A percentile compares a stretch with the other conserved stretches of the same genome.
phyloP scores from a whole-genome alignment of 2,113 vertebrate genomes.

The Megaceryle torquata region DNA sequence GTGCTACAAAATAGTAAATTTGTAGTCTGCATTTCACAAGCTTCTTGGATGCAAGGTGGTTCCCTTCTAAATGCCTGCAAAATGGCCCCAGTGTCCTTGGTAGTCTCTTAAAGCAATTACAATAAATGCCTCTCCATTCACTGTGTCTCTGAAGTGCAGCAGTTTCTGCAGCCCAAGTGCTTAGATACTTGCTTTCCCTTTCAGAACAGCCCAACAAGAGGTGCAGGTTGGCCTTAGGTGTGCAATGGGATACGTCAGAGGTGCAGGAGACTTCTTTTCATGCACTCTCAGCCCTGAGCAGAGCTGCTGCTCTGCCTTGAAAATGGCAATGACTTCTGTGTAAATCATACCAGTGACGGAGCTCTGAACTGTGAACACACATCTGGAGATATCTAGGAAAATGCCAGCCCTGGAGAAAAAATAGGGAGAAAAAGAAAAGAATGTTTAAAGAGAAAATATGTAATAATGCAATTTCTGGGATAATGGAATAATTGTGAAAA shows the following conservation, averaged over 20 bases:
- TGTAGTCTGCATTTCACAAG: neutral
- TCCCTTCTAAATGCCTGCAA: neutral
- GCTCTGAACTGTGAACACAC: neutral
- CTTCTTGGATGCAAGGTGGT: neutral
- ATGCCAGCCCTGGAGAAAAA: neutral
- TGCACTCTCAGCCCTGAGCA: neutral
- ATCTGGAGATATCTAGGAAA: neutral
- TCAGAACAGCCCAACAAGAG: neutral
- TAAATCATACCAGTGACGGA: neutral
- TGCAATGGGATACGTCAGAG: neutral
- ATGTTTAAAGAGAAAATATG: neutral
- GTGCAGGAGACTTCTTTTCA: neutral
- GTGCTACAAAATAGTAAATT: neutral
- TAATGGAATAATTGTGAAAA: neutral
- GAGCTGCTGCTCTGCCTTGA: neutral
- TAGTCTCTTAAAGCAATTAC: neutral
- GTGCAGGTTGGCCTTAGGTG: neutral
- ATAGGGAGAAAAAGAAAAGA: neutral
- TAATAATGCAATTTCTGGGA: neutral
- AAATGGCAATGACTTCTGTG: neutral
- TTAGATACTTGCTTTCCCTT: neutral
- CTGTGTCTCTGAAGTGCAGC: neutral
- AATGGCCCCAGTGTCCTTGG: neutral
- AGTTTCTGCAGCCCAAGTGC: neutral
- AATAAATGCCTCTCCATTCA: neutral